Evolutionary conservation across 2,888 invertebrate species (phyloP), one percentile per base, ranked within the genome.

Genomic region (Drosophila pseudotalamancana): DNA sequence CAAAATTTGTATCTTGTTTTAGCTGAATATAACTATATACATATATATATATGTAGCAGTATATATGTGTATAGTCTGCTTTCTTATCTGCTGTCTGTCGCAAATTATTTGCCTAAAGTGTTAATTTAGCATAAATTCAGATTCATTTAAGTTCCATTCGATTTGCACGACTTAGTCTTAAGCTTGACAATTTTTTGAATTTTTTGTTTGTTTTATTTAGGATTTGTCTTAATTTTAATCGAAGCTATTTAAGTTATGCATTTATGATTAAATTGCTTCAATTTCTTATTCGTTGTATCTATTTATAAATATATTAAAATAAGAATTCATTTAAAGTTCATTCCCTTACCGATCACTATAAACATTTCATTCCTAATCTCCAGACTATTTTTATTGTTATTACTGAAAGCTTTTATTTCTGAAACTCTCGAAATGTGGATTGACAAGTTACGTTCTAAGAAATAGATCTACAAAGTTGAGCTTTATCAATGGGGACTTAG

Each of bases 91-190:
- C 27, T 42, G 62, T 32, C 49, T 51, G 61, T 81, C 71, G 63
- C 65, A 70, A 81, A 76, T 87, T 70, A 76, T 85, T 72, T 64
- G 72, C 50, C 69, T 59, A 65, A 84, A 83, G 78, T 84, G 87
- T 84, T 68, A 73, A 78, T 68, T 76, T 83, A 77, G 85, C 82
- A 87, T 81, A 83, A 71, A 72, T 69, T 76, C 27, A 31, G 61
- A 72, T 65, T 40, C 57, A 45, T 66, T 60, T 50, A 42, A 45
- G 35, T 65, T 62, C 35, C 34, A 57, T 54, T 63, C 76, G 27
- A 76, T 67, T 67, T 65, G 56, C 67, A 32, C 59, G 62, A 40
- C n/a, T 46, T 31, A 42, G 56, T 59, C 60, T 31, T 14, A 9
- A 19, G 12, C 14, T 4, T 21, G n/a, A n/a, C n/a, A n/a, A n/a